Conservation (phyloP, 2,797 vertebrate genomes). For the Notamacropus eugenii region DNA sequence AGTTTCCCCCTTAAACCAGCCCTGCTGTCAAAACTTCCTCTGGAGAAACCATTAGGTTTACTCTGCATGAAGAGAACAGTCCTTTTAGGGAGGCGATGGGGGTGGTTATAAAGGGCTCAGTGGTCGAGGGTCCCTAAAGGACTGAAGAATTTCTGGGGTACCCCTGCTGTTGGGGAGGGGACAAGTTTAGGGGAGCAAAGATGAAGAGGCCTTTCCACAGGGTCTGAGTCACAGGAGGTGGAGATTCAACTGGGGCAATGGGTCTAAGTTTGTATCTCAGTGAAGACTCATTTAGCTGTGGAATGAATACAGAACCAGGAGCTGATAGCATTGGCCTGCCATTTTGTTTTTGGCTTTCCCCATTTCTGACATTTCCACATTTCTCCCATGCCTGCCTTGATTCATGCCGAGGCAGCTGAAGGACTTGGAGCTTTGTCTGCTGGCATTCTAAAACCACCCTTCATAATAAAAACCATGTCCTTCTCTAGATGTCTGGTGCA, state of each 20-base stretch:
- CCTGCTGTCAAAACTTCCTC: constrained; percentile 50
- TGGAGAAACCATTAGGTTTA: not conserved
- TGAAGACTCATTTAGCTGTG: not conserved
- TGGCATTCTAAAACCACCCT: constrained; percentile 11
- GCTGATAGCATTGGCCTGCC: not conserved
- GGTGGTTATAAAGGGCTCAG: not conserved
- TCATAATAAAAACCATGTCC: constrained; percentile 2
- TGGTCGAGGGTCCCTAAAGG: not conserved
- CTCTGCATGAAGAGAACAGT: constrained; percentile 26
- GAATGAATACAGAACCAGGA: not conserved
- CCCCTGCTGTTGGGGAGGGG: not conserved
- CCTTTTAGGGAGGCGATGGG: not conserved
- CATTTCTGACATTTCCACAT: not conserved
- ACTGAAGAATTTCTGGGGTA: not conserved
- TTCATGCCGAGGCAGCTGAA: not conserved
- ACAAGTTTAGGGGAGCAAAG: not conserved
- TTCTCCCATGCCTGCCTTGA: constrained; percentile 12
- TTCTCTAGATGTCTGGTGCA: not conserved
- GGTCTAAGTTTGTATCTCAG: not conserved
- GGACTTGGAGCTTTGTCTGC: not conserved
- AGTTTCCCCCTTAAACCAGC: constrained; percentile 68
- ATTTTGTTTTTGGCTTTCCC: not conserved
- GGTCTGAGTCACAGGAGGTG: not conserved
- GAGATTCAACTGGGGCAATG: not conserved
- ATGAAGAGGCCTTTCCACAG: not conserved